A percentile compares a stretch with the other conserved stretches of the same genome.
Evolutionary conservation across 2,797 vertebrate species (phyloP).

Genomic region (Hydrophis major): DNA sequence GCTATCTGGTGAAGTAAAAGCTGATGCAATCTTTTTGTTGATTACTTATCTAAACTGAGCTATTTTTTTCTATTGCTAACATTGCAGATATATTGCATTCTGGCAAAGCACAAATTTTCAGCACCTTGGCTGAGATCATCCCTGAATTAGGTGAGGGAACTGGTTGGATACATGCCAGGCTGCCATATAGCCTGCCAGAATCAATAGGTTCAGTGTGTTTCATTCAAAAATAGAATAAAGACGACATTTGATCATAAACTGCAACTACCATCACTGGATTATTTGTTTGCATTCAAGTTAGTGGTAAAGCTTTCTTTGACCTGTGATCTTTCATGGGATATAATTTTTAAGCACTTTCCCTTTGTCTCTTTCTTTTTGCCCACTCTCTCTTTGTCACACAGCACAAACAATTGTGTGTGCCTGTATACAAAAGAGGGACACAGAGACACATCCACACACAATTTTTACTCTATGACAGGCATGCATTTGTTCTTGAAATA

Average conservation of each 20-base stretch:
- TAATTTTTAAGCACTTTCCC: background rate
- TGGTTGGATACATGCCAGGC: background rate
- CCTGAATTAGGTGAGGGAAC: background rate
- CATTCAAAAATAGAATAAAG: background rate
- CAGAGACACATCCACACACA: background rate
- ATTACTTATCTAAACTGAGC: background rate
- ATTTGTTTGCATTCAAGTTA: background rate
- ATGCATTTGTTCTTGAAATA: background rate
- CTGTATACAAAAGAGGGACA: background rate
- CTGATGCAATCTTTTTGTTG: background rate
- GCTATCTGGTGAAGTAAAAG: background rate
- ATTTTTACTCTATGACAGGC: background rate
- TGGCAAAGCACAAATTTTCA: background rate
- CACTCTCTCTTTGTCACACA: background rate
- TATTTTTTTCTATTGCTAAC: background rate
- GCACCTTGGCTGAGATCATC: background rate
- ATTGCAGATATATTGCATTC: background rate
- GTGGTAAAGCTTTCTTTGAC: background rate
- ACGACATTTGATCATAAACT: background rate
- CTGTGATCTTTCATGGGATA: background rate
- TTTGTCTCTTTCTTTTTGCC: background rate
- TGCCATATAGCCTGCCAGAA: background rate
- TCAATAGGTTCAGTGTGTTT: background rate
- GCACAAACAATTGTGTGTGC: background rate
- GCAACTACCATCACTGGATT: background rate